These are phyloP conservation scores for Sebastes hubbsi DNA, from an alignment of 2,797 vertebrate genomes.

Conservation along the genomic window DNA sequence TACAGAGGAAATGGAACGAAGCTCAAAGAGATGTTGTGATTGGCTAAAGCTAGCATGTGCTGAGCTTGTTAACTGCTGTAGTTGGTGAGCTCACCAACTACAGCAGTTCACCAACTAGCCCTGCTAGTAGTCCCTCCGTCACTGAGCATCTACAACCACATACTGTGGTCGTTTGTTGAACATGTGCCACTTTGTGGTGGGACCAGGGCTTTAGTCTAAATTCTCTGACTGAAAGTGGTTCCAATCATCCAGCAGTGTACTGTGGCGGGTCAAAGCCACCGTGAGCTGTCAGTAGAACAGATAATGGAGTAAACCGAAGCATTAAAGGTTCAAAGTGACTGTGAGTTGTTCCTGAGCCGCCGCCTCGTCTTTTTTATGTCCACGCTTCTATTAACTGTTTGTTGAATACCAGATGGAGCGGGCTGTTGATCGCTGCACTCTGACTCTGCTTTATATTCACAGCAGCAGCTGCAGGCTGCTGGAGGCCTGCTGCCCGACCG, in stretches of 20 bases:
- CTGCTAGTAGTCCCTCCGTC: neutral
- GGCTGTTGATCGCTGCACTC: constrained; percentile 42
- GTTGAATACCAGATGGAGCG: constrained; percentile 1
- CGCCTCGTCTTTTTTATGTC: constrained; percentile 4
- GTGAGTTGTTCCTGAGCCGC: neutral
- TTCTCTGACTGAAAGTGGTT: neutral
- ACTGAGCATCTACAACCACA: neutral
- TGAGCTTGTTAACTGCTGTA: neutral
- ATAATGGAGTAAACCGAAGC: neutral
- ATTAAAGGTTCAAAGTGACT: neutral
- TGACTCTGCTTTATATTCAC: constrained; percentile 58
- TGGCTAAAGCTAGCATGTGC: neutral
- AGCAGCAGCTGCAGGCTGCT: constrained; percentile 51
- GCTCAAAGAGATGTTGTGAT: neutral
- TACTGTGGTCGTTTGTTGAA: neutral
- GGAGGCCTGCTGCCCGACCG: constrained; percentile 49
- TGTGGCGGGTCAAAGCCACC: neutral
- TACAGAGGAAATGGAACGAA: neutral
- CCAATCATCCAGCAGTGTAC: neutral
- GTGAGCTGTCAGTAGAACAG: neutral
- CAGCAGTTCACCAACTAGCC: too few species aligned
- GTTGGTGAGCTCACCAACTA: neutral
- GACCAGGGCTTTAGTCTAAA: neutral
- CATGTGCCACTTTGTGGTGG: neutral
- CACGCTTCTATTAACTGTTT: neutral